Evolutionary conservation across 2,113 vertebrate genomes (phyloP), one percentile per base, ranked within the genome.

Genomic region (Hyaena hyaena): DNA sequence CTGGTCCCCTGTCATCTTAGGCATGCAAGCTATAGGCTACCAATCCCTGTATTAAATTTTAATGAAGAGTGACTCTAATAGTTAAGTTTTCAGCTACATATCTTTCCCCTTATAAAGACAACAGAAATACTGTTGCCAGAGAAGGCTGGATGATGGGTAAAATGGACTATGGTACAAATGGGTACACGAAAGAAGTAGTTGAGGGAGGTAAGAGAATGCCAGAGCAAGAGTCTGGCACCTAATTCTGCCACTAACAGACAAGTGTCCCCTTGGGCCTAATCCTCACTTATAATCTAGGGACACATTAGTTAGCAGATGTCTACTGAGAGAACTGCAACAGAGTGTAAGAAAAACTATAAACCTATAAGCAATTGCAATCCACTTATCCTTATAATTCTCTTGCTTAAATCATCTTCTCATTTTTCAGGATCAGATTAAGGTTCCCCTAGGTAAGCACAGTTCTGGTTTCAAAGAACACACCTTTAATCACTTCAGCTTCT

Each of bases 381-480:
- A 93, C 35, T 10, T 45, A 74, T 69, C 82, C 95, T 82, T 48
- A 66, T 73, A 77, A 92, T 35, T 35, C 28, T 84, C 24, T 68
- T 50, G 24, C 31, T 76, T 81, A 93, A 96, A 66, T 66, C 61
- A 84, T 50, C 88, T 82, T 77, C 35, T 7, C 80, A 50, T 33
- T 88, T 96, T 88, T 95, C n/a, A 90, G 11, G 31, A 68, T 76
- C 73, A 92, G 53, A 90, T 48, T 8, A 94, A 91, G n/a, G 2
- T 5, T 90, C 17, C 33, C 21, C n/a, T 80, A 28, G n/a, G 24
- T 68, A 93, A 73, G 7, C 35, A 24, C 31, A 76, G 43, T 26
- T 95, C 8, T 90, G 14, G 58, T 71, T 69, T 94, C 45, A 94
- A 12, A 68, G 10, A 97, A 88, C 1, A 81, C 4, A 83, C 3